Conservation (phyloP, 2,113 vertebrate species). For the Furnarius figulus region DNA sequence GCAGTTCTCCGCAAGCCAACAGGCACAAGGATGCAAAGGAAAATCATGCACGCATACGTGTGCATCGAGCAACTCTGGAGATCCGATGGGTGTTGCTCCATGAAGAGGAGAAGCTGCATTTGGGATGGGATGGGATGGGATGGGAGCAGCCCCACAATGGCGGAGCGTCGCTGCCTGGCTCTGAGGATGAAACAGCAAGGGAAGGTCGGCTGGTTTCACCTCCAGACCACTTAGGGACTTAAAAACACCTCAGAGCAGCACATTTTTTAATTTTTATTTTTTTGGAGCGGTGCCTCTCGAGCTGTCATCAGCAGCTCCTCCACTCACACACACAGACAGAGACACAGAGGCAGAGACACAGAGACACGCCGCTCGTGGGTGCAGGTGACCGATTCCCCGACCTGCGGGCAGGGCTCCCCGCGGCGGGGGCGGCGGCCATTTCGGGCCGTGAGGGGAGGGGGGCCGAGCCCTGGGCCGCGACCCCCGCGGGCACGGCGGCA, state of each 20-base stretch:
- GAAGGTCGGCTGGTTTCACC: too few relatives aligned
- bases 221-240: too few relatives aligned
- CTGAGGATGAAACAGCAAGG: too few relatives aligned
- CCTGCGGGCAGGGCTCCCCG: too few relatives aligned
- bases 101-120: rapidly evolving
- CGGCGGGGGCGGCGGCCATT: background rate
- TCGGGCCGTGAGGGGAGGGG: background rate
- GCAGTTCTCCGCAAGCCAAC: background rate
- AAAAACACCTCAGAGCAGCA: too few relatives aligned
- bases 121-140: background rate
- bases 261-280: too few relatives aligned
- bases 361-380: background rate
- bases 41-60: rapidly evolving
- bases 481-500: too few relatives aligned
- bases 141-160: rapidly evolving
- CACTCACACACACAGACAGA: too few relatives aligned
- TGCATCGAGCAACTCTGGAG: rapidly evolving
- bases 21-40: rapidly evolving
- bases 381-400: background rate
- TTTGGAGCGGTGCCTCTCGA: rapidly evolving
- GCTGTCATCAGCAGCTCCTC: background rate
- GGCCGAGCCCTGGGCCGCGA: background rate
- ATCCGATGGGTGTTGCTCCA: rapidly evolving
- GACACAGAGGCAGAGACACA: too few relatives aligned
- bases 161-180: rapidly evolving